These are phyloP conservation scores for Caenorhabditis virilis DNA, from an alignment of 2,888 invertebrate species.

Conservation along the genomic window DNA sequence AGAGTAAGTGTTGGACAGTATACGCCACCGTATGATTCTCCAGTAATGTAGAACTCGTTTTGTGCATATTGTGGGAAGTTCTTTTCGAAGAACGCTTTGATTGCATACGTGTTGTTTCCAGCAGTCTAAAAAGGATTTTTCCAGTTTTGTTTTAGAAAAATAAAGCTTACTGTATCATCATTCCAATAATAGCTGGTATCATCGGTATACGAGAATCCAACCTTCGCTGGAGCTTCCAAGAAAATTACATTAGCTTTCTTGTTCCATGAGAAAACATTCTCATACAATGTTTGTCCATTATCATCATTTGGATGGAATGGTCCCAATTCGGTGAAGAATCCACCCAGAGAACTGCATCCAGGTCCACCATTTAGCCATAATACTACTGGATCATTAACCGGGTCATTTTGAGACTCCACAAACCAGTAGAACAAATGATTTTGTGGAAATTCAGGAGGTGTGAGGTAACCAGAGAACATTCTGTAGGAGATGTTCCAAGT, in stretches of 20 bases:
- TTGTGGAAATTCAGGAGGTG: conserved; percentile 25
- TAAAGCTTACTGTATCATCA: conserved; percentile 40
- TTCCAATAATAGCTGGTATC: conserved; percentile 42
- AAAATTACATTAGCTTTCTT: conserved; percentile 71
- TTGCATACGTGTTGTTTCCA: conserved; percentile 70
- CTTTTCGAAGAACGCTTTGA: conserved; percentile 70
- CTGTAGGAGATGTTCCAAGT: conserved; percentile 38
- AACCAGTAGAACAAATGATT: conserved; percentile 51
- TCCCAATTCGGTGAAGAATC: conserved; percentile 57
- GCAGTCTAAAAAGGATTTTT: conserved; percentile 67
- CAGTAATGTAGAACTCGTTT: conserved; percentile 70
- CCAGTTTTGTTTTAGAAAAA: not conserved
- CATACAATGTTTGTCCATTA: conserved; percentile 59
- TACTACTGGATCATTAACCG: conserved; percentile 69
- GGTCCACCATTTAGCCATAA: conserved; percentile 71
- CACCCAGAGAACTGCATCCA: conserved; percentile 70
- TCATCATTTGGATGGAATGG: conserved; percentile 55
- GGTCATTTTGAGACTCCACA: conserved; percentile 60
- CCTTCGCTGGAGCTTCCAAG: conserved; percentile 72
- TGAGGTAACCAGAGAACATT: conserved; percentile 49
- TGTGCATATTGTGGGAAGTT: conserved; percentile 70
- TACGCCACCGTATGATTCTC: conserved; percentile 61
- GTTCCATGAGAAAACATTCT: conserved; percentile 67
- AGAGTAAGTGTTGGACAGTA: conserved; percentile 44
- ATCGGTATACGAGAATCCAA: conserved; percentile 72